A percentile compares a stretch with the other conserved stretches of the same genome.
Evolutionary conservation across 2,888 invertebrate species (phyloP).

Genomic region (Ptychoptera albimana): DNA sequence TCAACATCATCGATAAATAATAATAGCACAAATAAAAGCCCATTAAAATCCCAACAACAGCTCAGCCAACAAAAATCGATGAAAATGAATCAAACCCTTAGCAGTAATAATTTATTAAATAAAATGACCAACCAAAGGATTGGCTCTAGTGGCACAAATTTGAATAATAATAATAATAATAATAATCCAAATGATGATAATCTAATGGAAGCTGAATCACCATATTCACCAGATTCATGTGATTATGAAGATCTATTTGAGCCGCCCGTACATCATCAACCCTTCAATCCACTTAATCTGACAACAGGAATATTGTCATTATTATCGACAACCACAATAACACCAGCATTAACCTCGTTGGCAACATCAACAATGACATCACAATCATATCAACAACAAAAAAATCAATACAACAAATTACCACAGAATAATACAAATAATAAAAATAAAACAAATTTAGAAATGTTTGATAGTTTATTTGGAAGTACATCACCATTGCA

Average conservation of each 20-base stretch:
- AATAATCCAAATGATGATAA: slow-evolving; percentile 30
- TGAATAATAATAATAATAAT: slow-evolving; percentile 7
- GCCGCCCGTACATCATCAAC: slow-evolving; percentile 37
- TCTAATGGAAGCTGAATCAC: slow-evolving; percentile 60
- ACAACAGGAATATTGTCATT: slow-evolving; percentile 6
- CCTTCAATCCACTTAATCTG: slow-evolving; percentile 12
- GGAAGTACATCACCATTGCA: slow-evolving; percentile 35
- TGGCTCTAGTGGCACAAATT: slow-evolving; percentile 15
- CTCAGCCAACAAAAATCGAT: neutral
- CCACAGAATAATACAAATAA: slow-evolving; percentile 11
- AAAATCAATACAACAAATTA: neutral
- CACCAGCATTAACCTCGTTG: neutral
- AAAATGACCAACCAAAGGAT: slow-evolving; percentile 26
- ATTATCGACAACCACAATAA: neutral
- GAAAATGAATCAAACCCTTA: neutral
- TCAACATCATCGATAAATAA: neutral
- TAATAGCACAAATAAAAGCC: neutral
- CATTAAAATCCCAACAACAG: neutral
- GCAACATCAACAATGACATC: neutral
- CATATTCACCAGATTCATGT: slow-evolving; percentile 79
- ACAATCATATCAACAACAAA: neutral
- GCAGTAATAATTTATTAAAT: slow-evolving; percentile 16
- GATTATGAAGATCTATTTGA: slow-evolving; percentile 78
- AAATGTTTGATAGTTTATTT: slow-evolving; percentile 48
- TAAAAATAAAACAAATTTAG: slow-evolving; percentile 19